phyloP scores from a whole-genome alignment of 2,113 vertebrate species.

The Gallinago jamesoni region DNA sequence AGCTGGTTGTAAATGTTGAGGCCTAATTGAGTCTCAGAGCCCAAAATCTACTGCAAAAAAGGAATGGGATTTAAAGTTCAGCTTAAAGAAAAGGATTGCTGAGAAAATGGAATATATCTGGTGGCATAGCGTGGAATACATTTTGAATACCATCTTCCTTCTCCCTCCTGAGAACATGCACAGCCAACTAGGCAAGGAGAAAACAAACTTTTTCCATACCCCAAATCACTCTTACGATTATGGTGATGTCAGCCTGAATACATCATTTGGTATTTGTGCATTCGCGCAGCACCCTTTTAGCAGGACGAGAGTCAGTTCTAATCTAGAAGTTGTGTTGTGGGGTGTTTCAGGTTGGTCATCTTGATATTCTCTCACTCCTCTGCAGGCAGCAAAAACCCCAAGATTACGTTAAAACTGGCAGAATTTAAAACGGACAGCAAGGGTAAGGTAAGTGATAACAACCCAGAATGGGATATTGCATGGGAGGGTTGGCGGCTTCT shows the following conservation, averaged over 20 bases:
- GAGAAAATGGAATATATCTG: not conserved
- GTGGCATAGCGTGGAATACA: not conserved
- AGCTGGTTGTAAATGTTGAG: not conserved
- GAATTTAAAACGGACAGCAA: constrained; percentile 88
- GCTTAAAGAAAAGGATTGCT: not conserved
- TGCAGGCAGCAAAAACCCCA: constrained; percentile 95
- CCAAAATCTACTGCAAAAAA: not conserved
- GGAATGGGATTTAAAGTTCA: not conserved
- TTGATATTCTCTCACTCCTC: not conserved
- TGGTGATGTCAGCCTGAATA: not conserved
- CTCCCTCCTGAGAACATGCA: not conserved
- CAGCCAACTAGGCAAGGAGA: not conserved
- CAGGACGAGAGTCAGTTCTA: not conserved
- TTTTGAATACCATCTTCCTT: not conserved
- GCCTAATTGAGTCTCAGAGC: not conserved
- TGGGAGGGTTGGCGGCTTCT: not conserved
- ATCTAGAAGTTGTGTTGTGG: not conserved
- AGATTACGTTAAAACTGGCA: constrained; percentile 89
- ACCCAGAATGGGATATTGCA: not conserved
- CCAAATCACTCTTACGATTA: not conserved
- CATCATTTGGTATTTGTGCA: not conserved
- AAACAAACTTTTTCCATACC: not conserved
- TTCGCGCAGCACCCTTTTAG: not conserved
- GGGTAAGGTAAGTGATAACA: constrained; percentile 82
- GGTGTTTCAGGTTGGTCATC: not conserved